Base-by-base conservation (phyloP, 2,888 invertebrate species). In the Bombyx huttoni region DNA sequence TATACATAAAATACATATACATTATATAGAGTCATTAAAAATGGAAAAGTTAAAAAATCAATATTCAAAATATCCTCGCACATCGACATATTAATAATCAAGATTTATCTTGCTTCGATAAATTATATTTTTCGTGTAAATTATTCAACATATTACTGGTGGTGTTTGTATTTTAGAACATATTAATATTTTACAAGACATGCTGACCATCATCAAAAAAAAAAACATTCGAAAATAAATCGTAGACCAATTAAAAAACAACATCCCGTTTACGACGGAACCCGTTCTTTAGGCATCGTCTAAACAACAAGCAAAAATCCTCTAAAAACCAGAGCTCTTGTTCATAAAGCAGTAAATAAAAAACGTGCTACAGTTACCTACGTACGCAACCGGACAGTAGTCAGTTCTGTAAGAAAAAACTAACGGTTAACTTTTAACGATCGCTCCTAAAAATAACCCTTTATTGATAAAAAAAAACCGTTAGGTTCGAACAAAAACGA, bases 391-490 rank as follows among this genome's bases (percentile, higher is more conserved):
- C 61, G 78, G 83, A 76, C 84, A 75, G 82, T 75, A 84, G 83
- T 65, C 67, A 49, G 56, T 49, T 49, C 56, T 58, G 49, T 53
- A 69, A 78, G 77, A 78, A 84, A 75, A 52, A 61, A 63, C n/a
- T 82, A 84, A 86, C 88, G 83, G 87, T 73, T 69, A 60, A 65
- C 74, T 80, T 81, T 78, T 67, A 83, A 83, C 79, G 78, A 73
- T 64, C 69, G 68, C 78, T 75, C 69, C 73, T 61, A 62, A 67
- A 62, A 64, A 58, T 61, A 82, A 81, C 85, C 85, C 85, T 83
- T 86, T 77, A 68, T 60, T 24, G 24, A 24, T 24, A 24, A 53
- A 57, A 69, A 62, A 71, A 68, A 78, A 63, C 86, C 87, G 87
- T 87, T 87, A 83, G 60, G 59, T 61, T 49, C 68, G 64, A 73